A percentile compares a stretch with the other conserved stretches of the same genome.
Evolutionary conservation across 1,140 invertebrate species (phyloP).

Genomic region (Orchesella cincta): DNA sequence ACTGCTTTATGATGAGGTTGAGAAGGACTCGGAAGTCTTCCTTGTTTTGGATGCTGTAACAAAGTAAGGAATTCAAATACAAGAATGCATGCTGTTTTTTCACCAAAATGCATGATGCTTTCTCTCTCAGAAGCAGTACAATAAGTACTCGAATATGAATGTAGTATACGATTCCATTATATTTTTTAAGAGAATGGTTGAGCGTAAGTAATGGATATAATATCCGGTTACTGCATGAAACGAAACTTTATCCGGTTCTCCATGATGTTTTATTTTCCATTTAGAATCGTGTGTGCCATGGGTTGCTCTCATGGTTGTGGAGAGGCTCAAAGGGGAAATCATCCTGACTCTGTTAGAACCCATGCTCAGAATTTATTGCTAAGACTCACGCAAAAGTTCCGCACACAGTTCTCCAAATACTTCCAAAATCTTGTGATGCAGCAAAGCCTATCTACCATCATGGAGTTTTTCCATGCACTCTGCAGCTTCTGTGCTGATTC

Average conservation of each 20-base stretch:
- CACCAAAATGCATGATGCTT: not conserved
- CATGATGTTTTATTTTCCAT: conserved; percentile 42
- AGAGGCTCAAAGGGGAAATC: conserved; percentile 79
- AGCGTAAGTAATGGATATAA: not conserved
- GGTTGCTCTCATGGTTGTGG: conserved; percentile 90
- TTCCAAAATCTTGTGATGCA: conserved; percentile 75
- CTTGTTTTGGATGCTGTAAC: conserved; percentile 44
- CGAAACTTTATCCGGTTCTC: too few relatives aligned
- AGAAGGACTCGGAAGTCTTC: conserved; percentile 43
- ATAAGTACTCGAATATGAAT: not conserved
- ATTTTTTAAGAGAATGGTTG: not conserved
- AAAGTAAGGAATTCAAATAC: conserved; percentile 44
- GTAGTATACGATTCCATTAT: not conserved
- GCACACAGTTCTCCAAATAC: conserved; percentile 71
- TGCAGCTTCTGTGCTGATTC: conserved; percentile 93
- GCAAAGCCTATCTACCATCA: conserved; percentile 74
- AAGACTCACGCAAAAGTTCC: conserved; percentile 65
- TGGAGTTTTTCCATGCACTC: conserved; percentile 94
- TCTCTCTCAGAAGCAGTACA: not conserved
- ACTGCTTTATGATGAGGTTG: conserved; percentile 71
- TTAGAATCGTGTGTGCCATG: conserved; percentile 79
- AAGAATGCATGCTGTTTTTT: too few relatives aligned
- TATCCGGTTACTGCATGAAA: too few relatives aligned
- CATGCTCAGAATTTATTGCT: conserved; percentile 82
- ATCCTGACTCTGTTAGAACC: conserved; percentile 83